Evolutionary conservation across 2,113 vertebrate species (phyloP).

Genomic region (Scomber japonicus): DNA sequence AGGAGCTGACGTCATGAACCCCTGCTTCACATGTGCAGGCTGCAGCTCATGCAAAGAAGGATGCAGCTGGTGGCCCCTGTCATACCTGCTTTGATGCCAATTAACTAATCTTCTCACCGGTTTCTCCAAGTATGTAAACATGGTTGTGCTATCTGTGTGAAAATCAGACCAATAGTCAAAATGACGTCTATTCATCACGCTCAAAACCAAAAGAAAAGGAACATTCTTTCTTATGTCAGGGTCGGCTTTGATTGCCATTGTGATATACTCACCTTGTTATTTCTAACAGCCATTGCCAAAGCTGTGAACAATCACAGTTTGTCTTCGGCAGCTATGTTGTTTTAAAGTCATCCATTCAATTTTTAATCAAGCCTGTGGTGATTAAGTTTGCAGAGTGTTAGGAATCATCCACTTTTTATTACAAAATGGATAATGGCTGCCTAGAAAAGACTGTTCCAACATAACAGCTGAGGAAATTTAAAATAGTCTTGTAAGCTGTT

Average conservation of each 20-base stretch:
- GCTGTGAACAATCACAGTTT: slow-evolving; percentile 22
- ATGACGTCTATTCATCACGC: slow-evolving; percentile 69
- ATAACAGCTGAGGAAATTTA: slow-evolving; percentile 28
- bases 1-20: slow-evolving; percentile 74
- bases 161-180: slow-evolving; percentile 78
- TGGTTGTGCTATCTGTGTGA: slow-evolving; percentile 74
- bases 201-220: slow-evolving; percentile 73
- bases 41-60: slow-evolving; percentile 53
- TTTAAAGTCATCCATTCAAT: slow-evolving; percentile 34
- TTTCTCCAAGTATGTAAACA: slow-evolving; percentile 80
- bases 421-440: slow-evolving; percentile 34
- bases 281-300: slow-evolving; percentile 37
- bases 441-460: slow-evolving; percentile 30
- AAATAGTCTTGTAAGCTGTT: slow-evolving; percentile 40
- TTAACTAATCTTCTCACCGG: slow-evolving; percentile 68
- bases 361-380: slow-evolving; percentile 8
- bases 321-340: slow-evolving; percentile 34
- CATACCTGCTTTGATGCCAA: slow-evolving; percentile 75
- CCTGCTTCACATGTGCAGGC: slow-evolving; percentile 64
- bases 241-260: slow-evolving; percentile 22
- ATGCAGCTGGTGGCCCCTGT: slow-evolving; percentile 19
- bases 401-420: slow-evolving; percentile 36
- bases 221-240: slow-evolving; percentile 30
- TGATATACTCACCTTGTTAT: slow-evolving; percentile 36
- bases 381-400: slow-evolving; percentile 16